These are phyloP conservation scores for Siderastrea siderea DNA, from an alignment of 92 coral and sea anemone genomes.

Conservation along the genomic window DNA sequence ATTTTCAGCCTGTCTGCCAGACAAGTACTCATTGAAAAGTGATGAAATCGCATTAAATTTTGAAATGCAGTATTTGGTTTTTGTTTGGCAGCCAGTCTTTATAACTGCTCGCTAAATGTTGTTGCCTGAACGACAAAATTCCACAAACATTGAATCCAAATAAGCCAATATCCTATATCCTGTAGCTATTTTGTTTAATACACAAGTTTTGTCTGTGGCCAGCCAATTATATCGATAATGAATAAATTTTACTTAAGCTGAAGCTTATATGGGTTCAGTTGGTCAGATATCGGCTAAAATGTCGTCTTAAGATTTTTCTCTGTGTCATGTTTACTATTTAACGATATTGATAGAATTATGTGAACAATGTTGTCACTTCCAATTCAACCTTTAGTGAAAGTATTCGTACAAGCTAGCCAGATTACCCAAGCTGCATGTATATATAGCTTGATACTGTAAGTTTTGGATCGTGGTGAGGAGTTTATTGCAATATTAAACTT, in stretches of 20 bases:
- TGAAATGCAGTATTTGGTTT: neutral
- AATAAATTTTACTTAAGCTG: neutral
- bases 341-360: no score
- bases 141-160: neutral
- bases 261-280: neutral
- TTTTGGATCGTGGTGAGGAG: no score
- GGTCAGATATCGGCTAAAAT: neutral
- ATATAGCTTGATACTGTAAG: no score
- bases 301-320: neutral
- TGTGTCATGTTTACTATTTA: no score
- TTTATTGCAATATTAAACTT: no score
- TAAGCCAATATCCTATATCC: neutral
- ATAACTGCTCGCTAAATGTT: neutral
- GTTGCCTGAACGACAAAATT: conserved; percentile 2
- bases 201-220: neutral
- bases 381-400: no score
- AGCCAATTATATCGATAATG: conserved; percentile 2
- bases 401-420: no score
- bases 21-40: neutral
- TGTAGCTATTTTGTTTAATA: neutral
- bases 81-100: neutral
- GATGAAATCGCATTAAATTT: neutral
- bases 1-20: neutral
- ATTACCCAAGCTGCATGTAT: no score
- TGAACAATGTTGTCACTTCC: no score